Base-by-base conservation (phyloP, 2,797 vertebrate species). In the Pangasius krempfi region DNA sequence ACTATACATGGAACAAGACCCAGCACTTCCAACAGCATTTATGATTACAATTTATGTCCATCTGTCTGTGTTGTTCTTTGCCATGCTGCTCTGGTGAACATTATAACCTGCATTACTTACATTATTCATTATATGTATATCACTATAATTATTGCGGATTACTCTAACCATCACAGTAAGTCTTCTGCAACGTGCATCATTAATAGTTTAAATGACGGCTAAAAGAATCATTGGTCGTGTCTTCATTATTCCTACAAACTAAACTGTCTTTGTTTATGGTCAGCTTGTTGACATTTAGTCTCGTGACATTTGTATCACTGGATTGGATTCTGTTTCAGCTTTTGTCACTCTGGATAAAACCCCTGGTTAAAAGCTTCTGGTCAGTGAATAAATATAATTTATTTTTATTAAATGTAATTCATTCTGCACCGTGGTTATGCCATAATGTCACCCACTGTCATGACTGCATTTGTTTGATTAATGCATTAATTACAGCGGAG, bases 401-500 rank as follows among this genome's bases (percentile, higher is more conserved):
- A 64, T 83, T 50, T 50, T 66, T 66, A 56, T 52, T 78, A 44
- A 62, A 86, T 10, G 9, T 12, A 62, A 78, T 86, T 78, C 58
- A 78, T 27, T 33, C 60, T 66, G 58, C 40, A 16, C 75, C 8
- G 58, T 66, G 73, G 86, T 79, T 52, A 44, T 66, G 44, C 47
- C 44, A 13, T 47, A 78, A 86, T 86, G 73, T 64, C 75, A 80
- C 20, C 50, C 18, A 37, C 60, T 79, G 75, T n/a, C 44, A 54
- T 37, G 20, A 40, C 37, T 83, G 64, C 79, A 87, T 72, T 87
- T 56, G 33, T 50, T 83, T 82, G 86, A 82, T 58, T 82, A 88
- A 88, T 60, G 66, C 52, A 83, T 87, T 87, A 72, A 88, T 88
- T 72, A 90, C 84, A 83, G 16, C n/a, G 6, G 68, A 79, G 25